Evolutionary conservation across 2,888 invertebrate species (phyloP).

Genomic region (Piscicola geometra): DNA sequence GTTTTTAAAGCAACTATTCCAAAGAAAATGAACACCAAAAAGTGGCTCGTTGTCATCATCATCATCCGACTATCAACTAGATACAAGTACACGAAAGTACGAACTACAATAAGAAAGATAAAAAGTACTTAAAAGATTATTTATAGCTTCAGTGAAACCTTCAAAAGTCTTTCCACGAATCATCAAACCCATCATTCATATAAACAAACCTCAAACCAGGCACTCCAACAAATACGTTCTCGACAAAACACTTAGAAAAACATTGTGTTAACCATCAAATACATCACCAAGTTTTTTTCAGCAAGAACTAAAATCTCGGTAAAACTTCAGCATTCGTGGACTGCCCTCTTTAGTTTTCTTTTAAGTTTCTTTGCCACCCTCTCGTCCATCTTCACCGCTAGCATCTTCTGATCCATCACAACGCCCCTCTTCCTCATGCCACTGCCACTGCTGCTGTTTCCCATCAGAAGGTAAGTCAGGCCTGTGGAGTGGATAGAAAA

Average conservation of each 20-base stretch:
- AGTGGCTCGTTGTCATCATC: too few species aligned
- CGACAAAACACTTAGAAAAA: not conserved
- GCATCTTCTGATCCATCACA: not conserved
- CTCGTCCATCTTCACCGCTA: not conserved
- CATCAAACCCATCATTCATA: too few species aligned
- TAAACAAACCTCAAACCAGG: not conserved
- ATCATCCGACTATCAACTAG: too few species aligned
- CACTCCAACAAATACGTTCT: not conserved
- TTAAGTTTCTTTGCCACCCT: not conserved
- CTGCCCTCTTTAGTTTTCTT: not conserved
- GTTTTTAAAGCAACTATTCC: too few species aligned
- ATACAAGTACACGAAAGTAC: too few species aligned
- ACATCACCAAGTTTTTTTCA: not conserved
- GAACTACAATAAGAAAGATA: too few species aligned
- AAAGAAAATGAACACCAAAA: too few species aligned
- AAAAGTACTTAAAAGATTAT: too few species aligned
- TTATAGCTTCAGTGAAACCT: too few species aligned
- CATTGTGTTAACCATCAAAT: not conserved
- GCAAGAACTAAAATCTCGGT: not conserved
- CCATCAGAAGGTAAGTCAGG: not conserved
- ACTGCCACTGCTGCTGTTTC: not conserved
- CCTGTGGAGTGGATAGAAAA: not conserved
- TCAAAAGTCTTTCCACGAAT: too few species aligned
- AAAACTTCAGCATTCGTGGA: not conserved
- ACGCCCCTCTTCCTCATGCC: not conserved